Evolutionary conservation across 2,797 vertebrate species (phyloP).

Genomic region (Bothrops alternatus): DNA sequence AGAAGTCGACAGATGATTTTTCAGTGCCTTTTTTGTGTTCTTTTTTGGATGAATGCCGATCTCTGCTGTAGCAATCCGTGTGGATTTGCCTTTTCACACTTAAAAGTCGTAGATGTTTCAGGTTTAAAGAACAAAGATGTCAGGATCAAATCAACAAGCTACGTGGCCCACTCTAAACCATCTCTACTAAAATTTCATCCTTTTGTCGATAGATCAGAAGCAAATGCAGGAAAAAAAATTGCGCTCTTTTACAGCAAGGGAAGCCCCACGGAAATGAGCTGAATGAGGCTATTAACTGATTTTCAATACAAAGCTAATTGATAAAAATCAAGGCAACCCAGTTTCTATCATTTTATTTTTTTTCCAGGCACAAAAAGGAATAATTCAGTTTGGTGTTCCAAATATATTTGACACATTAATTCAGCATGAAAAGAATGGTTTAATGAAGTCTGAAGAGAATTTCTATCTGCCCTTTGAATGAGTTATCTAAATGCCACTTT

Average conservation of each 20-base stretch:
- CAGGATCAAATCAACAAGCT: not conserved
- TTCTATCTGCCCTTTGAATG: constrained; percentile 69
- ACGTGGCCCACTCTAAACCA: not conserved
- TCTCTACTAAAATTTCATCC: not conserved
- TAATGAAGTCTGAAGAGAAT: constrained; percentile 74
- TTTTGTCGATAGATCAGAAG: not conserved
- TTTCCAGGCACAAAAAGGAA: constrained; percentile 56
- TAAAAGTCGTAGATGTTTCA: not conserved
- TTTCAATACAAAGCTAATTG: constrained; percentile 37
- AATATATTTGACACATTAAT: constrained; percentile 67
- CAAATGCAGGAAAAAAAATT: not conserved
- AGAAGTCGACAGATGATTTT: not conserved
- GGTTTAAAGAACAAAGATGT: not conserved
- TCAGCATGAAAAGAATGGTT: constrained; percentile 71
- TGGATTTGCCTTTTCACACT: not conserved
- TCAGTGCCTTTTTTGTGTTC: not conserved
- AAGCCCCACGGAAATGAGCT: not conserved
- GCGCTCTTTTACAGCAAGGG: not conserved
- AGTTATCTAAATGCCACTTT: constrained; percentile 71
- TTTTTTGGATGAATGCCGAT: not conserved
- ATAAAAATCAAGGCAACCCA: constrained; percentile 49
- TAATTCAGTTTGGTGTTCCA: constrained; percentile 61
- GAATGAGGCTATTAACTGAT: constrained; percentile 7
- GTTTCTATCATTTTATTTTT: constrained; percentile 32
- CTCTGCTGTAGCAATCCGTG: not conserved